Conservation (phyloP, 2,888 invertebrate species). For the Phalera bucephala region DNA sequence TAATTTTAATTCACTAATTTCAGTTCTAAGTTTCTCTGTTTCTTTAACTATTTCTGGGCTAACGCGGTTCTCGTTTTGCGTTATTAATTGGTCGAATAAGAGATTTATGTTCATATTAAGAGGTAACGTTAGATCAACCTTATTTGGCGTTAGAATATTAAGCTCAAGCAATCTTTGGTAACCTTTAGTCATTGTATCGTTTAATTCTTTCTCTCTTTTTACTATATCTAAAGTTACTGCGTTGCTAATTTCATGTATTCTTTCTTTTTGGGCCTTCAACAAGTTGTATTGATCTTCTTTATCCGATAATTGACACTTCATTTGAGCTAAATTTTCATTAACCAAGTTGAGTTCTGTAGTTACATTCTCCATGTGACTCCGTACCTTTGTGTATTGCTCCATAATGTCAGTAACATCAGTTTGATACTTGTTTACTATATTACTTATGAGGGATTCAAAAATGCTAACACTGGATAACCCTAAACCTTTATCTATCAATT, state of each 20-base stretch:
- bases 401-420: slow-evolving; percentile 37
- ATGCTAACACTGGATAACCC: slow-evolving; percentile 38
- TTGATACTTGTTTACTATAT: slow-evolving; percentile 42
- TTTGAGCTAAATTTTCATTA: slow-evolving; percentile 43
- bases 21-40: slow-evolving; percentile 31
- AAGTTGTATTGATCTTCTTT: slow-evolving; percentile 59
- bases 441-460: slow-evolving; percentile 48
- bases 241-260: slow-evolving; percentile 58
- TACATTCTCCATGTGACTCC: slow-evolving; percentile 40
- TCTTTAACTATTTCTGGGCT: slow-evolving; percentile 28
- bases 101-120: slow-evolving; percentile 37
- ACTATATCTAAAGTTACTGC: slow-evolving; percentile 65
- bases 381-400: slow-evolving; percentile 39
- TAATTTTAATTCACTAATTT: slow-evolving; percentile 41
- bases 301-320: slow-evolving; percentile 48
- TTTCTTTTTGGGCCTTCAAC: slow-evolving; percentile 56
- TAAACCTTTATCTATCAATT: slow-evolving; percentile 53
- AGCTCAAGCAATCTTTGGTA: slow-evolving; percentile 45
- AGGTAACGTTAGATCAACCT: slow-evolving; percentile 41
- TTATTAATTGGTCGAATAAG: slow-evolving; percentile 48
- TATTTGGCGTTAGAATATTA: slow-evolving; percentile 38
- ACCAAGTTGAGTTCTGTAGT: slow-evolving; percentile 43
- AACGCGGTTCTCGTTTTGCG: slow-evolving; percentile 21
- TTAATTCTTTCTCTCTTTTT: slow-evolving; percentile 52
- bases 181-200: slow-evolving; percentile 41